Base-by-base conservation (phyloP, 2,888 invertebrate species). In the Oscheius sp. region DNA sequence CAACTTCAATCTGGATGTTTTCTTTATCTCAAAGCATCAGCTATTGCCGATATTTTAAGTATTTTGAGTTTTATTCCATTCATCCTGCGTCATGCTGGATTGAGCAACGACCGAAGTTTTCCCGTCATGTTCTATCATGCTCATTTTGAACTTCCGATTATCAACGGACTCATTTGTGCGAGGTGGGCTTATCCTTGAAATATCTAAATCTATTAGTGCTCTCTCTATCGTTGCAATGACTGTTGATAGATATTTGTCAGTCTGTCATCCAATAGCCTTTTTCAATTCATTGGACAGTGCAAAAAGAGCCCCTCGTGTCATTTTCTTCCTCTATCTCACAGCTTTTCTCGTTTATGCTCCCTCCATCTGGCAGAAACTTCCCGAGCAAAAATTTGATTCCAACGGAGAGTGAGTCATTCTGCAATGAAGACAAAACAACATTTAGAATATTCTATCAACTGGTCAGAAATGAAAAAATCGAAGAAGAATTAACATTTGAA, bases 41-140 rank as follows among this genome's bases (percentile, higher is more conserved):
- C 92, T 20, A 90, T 91, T 2, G 92, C 92, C 3, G 92, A 92
- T 45, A 89, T 92, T 48, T 88, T 92, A 84, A 92, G 92, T 17
- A 91, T 92, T 78, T 85, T 91, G 39, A 91, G 92, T 82, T 91
- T 91, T 74, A 90, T 92, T 69, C 84, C 84, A 6, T 84, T 84
- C 66, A 69, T 82, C 20, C n/a, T 84, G 4, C 74, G 84, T 2
- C 80, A 84, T 48, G 83, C 82, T 3, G 69, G 74, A 12, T 27
- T 73, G 29, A 74, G 65, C 37, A 68, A 75, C 64, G 68, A 70
- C 88, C 76, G 69, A 0, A 90, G 89, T 79, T 89, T 90, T 79
- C 87, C 90, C 0, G 91, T 91, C 74, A 92, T 92, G 75, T 87
- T 87, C 74, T 88, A 88, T 79, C 86, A 87, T 68, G 87, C 88